Evolutionary conservation across 2,113 vertebrate genomes (phyloP).

Genomic region (Leuciscus idus): DNA sequence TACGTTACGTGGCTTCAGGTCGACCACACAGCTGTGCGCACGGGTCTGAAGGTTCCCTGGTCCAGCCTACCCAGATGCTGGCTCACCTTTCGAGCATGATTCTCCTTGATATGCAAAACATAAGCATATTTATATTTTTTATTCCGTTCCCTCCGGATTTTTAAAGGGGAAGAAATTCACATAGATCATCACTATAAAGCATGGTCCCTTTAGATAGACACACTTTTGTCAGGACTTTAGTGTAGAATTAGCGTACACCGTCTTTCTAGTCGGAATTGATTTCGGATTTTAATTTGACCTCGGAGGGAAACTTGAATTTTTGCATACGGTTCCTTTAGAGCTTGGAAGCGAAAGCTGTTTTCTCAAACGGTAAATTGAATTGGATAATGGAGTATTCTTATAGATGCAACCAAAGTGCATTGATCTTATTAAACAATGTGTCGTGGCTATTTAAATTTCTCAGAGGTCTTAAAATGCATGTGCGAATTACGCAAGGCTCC

Average conservation of each 20-base stretch:
- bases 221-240: conserved; percentile 20
- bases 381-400: background rate
- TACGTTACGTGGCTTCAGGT: conserved; percentile 26
- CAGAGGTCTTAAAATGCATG: conserved; percentile 48
- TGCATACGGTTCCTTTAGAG: conserved; percentile 20
- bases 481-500: conserved; percentile 22
- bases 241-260: conserved; percentile 1
- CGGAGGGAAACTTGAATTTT: conserved; percentile 21
- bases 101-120: conserved; percentile 33
- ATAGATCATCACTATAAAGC: background rate
- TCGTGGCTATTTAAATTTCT: conserved; percentile 28
- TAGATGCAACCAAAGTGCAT: conserved; percentile 52
- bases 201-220: conserved; percentile 42
- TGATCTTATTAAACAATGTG: conserved; percentile 34
- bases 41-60: background rate
- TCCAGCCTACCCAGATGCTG: conserved; percentile 26
- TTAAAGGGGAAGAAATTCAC: background rate
- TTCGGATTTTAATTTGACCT: conserved; percentile 32
- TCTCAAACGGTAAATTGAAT: background rate
- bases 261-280: conserved; percentile 5
- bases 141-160: conserved; percentile 14
- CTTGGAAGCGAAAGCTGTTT: background rate
- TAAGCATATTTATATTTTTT: conserved; percentile 37
- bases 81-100: conserved; percentile 35
- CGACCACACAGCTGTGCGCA: conserved; percentile 8